Conservation (phyloP, 2,113 vertebrate genomes). For the Pachyramphus minor region DNA sequence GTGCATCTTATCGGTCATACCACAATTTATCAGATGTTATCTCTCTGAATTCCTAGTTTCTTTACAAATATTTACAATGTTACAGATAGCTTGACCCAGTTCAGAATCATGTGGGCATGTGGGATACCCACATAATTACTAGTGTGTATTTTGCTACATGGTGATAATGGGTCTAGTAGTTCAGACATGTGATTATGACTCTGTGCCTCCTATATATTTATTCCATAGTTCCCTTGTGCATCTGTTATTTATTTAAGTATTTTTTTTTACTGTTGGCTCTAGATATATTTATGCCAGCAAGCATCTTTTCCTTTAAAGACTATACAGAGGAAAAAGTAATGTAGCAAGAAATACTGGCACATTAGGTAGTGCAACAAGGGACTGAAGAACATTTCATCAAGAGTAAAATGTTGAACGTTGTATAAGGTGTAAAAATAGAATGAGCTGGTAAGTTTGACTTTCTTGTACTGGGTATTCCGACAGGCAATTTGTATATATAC, state of each 20-base stretch:
- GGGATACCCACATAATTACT: background rate
- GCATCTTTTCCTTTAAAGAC: constrained; percentile 40
- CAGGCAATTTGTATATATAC: constrained; percentile 30
- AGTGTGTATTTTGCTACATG: background rate
- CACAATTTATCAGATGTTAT: background rate
- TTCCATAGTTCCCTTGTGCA: constrained; percentile 2
- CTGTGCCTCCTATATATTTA: constrained; percentile 21
- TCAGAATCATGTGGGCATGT: background rate
- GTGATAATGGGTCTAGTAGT: background rate
- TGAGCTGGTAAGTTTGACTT: background rate
- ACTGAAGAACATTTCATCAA: constrained; percentile 48
- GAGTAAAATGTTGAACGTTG: background rate
- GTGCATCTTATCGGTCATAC: background rate
- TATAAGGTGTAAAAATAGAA: constrained; percentile 24
- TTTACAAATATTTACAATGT: background rate
- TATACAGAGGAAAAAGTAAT: constrained; percentile 48
- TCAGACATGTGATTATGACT: constrained; percentile 15
- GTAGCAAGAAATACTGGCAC: constrained; percentile 47
- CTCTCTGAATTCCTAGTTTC: background rate
- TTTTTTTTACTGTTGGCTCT: constrained; percentile 28
- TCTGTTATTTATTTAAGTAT: constrained; percentile 31
- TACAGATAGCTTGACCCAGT: background rate
- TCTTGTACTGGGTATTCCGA: constrained; percentile 20
- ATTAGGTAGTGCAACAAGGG: constrained; percentile 46
- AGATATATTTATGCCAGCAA: constrained; percentile 30